Base-by-base conservation (phyloP, 1,140 invertebrate genomes). In the Penaeus chinensis region DNA sequence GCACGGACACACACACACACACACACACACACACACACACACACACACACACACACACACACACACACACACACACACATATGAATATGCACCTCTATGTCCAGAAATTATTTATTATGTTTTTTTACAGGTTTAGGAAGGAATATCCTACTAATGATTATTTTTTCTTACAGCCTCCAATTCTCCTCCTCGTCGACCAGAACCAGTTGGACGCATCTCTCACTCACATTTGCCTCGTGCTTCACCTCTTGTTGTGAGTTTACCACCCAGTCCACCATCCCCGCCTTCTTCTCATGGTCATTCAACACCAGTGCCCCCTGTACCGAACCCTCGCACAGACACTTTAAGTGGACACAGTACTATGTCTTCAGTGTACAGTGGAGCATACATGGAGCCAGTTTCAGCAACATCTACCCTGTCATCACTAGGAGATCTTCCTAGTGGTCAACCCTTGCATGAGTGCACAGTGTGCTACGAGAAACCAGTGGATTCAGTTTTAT, bases 401-500 rank as follows among this genome's bases (percentile, higher is more conserved):
- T 88, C 87, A 22, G 87, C 82, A 63, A 79, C 87, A 22, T 88
- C 87, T 62, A 88, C 87, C 27, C 62, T 88, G 27, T 84, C 87
- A 27, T 88, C 82, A 27, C 42, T 82, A 80, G 85, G 85, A 7
- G 85, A 87, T 11, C 69, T 87, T 47, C 85, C 85, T 22, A 16
- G 69, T 24, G 85, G 85, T 60, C 80, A 79, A 19, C 32, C 80
- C 42, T 80, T 82, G 66, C 84, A 86, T 65, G 98, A 99, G 91
- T 99, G 98, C 92, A 97, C 96, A 0, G 97, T 99, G 77, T 99
- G 98, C 92, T 98, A 97, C 91, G 98, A 99, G 92, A 95, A 97
- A 90, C 94, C 95, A 81, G 97, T 98, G 77, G 97, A 99, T 92
- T 96, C 96, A 90, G 98, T 98, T 32, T 93, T 99, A 27, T 99